These are phyloP conservation scores for Macropodus opercularis DNA, from an alignment of 2,797 vertebrate species.

Conservation along the genomic window DNA sequence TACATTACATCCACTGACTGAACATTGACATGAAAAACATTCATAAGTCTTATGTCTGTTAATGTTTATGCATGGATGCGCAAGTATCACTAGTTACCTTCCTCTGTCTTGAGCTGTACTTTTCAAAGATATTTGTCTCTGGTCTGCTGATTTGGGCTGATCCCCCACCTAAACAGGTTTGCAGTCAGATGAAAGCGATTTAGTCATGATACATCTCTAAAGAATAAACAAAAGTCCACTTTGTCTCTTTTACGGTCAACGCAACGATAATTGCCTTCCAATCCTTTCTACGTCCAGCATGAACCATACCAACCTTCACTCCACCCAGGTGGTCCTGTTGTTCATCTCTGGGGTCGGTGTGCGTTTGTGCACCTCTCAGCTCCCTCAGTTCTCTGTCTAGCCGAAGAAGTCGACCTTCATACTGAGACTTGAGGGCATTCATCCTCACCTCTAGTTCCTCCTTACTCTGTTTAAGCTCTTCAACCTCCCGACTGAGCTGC, in stretches of 20 bases:
- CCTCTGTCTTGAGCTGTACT: slow-evolving; percentile 91
- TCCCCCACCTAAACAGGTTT: slow-evolving; percentile 72
- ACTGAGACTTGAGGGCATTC: slow-evolving; percentile 94
- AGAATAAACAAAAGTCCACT: too few relatives aligned
- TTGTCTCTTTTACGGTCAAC: too few relatives aligned
- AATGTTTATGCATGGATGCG: neutral
- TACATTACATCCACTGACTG: neutral
- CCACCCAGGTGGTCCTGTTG: slow-evolving; percentile 86
- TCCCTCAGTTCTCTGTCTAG: slow-evolving; percentile 90
- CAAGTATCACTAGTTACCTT: slow-evolving; percentile 79
- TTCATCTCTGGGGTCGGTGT: slow-evolving; percentile 89
- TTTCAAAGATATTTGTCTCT: slow-evolving; percentile 90
- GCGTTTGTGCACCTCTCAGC: slow-evolving; percentile 87
- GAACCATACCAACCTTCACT: slow-evolving; percentile 84
- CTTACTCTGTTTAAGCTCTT: slow-evolving; percentile 91
- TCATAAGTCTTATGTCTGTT: neutral
- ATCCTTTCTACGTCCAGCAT: neutral
- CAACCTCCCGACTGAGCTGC: slow-evolving; percentile 88
- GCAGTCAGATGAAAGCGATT: neutral
- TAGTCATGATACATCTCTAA: too few relatives aligned
- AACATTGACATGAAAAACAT: neutral
- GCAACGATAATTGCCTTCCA: neutral
- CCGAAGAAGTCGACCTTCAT: slow-evolving; percentile 90
- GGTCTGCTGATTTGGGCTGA: slow-evolving; percentile 84
- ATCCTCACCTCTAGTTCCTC: slow-evolving; percentile 94